Evolutionary conservation across 2,113 vertebrate species (phyloP), one percentile per base, ranked within the genome.

Genomic region (Meles meles): DNA sequence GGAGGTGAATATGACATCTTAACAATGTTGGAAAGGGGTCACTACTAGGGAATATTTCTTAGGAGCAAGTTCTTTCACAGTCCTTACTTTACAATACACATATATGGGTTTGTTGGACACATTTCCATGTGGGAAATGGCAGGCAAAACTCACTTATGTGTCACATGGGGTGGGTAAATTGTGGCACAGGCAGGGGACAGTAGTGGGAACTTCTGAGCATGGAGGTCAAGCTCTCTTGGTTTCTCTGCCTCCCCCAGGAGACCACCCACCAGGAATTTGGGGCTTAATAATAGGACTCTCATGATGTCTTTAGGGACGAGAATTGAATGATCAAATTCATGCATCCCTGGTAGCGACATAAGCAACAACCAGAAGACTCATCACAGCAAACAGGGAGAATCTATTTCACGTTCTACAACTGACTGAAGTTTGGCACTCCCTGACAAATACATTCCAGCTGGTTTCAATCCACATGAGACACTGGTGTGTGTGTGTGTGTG

Each of bases 391-490:
- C 13, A 71, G 34, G 47, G 39, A 89, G 72, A 69, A 65, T 84
- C 37, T 18, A 21, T n/a, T 88, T 87, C 72, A 80, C 90, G 61
- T 47, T 86, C 59, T 84, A 39, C 2, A 17, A 31, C 55, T 2
- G 2, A 47, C 12, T 59, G 31, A 90, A 76, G 39, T 79, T 77
- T 95, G 92, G 74, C 55, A 57, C 1, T 67, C 39, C 20, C 49
- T 77, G 8, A 67, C 3, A 11, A 59, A 92, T 61, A 42, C 2
- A 49, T 59, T 85, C 80, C 92, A 93, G 90, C 88, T 96, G 88
- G 67, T 91, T 97, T 83, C 42, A 49, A 65, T 79, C 25, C 63
- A 57, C 31, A 34, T 0, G 1, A 94, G 93, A 92, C 15, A 17
- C 14, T 20, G 23, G 21, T 44, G 47, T 52, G 84, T 39, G 14